Evolutionary conservation across 1,140 invertebrate species (phyloP).

Genomic region (Bombus pascuorum): DNA sequence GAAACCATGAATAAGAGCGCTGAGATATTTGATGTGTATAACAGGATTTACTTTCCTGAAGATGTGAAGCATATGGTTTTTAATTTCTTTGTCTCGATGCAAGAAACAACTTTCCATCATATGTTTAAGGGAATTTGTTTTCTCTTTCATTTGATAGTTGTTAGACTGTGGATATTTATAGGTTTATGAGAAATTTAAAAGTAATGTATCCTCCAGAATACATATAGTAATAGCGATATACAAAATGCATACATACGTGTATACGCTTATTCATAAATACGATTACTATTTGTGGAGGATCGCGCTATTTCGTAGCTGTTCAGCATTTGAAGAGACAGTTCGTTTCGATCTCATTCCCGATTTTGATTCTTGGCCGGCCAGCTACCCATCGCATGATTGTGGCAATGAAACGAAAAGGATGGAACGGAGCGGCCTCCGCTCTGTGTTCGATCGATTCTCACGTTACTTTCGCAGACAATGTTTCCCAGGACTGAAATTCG

Average conservation of each 20-base stretch:
- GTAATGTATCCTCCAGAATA: not conserved
- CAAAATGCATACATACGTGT: no score
- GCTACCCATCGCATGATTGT: not conserved
- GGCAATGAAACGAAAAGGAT: constrained; percentile 22
- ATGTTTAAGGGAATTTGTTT: not conserved
- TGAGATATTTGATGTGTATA: not conserved
- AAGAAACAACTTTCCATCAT: not conserved
- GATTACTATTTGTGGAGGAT: not conserved
- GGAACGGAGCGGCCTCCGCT: constrained; percentile 2
- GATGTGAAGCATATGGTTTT: not conserved
- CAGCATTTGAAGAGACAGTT: not conserved
- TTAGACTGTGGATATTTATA: not conserved
- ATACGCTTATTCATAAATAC: not conserved
- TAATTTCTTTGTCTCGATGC: not conserved
- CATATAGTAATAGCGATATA: no score
- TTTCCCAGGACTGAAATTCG: constrained; percentile 7
- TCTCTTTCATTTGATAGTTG: not conserved
- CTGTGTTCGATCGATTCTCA: constrained; percentile 19
- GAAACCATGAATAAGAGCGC: not conserved
- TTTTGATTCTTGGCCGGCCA: not conserved
- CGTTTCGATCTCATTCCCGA: constrained; percentile 3
- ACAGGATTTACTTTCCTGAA: not conserved
- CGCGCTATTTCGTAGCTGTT: not conserved
- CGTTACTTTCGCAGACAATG: constrained; percentile 5
- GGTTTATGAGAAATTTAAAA: not conserved